Percentiles rank a stretch among this genome's conserved stretches.
These are phyloP conservation scores for Microtus obscurus DNA, from an alignment of 2,797 vertebrate species.

Conservation along the genomic window DNA sequence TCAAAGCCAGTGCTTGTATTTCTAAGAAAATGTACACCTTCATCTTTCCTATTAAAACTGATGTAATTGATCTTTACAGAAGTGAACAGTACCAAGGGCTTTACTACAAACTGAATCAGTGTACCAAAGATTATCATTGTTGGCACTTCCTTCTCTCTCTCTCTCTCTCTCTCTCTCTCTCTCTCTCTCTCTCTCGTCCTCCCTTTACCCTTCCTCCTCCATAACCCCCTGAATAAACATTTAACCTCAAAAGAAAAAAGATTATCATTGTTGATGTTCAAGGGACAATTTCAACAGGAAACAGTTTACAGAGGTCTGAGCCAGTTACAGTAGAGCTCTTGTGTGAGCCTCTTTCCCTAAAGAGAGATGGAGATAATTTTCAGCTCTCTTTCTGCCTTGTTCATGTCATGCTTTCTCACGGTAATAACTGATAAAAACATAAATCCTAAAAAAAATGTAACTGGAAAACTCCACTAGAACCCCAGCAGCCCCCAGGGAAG, in stretches of 20 bases:
- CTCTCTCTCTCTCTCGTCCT: too few relatives aligned
- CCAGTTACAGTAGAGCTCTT: not conserved
- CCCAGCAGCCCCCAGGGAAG: not conserved
- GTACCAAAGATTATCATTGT: not conserved
- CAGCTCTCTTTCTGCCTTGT: not conserved
- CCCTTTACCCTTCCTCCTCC: too few relatives aligned
- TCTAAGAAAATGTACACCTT: not conserved
- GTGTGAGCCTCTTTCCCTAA: not conserved
- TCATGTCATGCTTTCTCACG: not conserved
- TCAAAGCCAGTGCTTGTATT: not conserved
- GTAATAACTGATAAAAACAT: not conserved
- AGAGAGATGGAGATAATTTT: not conserved
- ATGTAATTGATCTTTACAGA: not conserved
- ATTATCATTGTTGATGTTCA: not conserved
- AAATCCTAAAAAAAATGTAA: not conserved
- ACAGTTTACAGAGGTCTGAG: not conserved
- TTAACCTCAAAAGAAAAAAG: too few relatives aligned
- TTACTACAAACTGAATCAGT: not conserved
- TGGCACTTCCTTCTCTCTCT: too few relatives aligned
- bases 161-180: too few relatives aligned
- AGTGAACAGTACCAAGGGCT: not conserved
- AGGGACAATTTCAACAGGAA: not conserved
- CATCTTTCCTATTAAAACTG: conserved; percentile 3
- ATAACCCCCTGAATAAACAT: too few relatives aligned
- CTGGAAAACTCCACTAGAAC: not conserved